phyloP scores from a whole-genome alignment of 2,797 vertebrate genomes.

The Steatocranus sp. region DNA sequence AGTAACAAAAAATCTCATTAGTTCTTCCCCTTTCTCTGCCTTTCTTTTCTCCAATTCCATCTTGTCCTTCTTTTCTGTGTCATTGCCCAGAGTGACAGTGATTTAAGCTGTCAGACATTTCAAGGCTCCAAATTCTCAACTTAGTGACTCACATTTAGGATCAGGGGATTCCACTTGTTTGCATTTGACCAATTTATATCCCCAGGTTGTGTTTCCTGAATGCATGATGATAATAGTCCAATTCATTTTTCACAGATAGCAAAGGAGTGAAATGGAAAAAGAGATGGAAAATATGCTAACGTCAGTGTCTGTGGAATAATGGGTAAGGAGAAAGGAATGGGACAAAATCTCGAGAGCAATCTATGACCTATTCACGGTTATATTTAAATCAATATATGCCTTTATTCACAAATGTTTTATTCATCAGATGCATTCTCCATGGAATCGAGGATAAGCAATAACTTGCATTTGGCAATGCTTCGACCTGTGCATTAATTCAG shows the following conservation, averaged over 20 bases:
- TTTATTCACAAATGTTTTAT: constrained; percentile 70
- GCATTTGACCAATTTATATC: constrained; percentile 47
- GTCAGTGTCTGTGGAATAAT: constrained; percentile 54
- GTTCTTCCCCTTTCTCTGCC: not conserved
- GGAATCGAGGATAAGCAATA: constrained; percentile 39
- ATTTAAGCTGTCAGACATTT: constrained; percentile 55
- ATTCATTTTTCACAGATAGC: constrained; percentile 35
- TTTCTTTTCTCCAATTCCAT: not conserved
- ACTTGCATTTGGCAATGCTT: constrained; percentile 35
- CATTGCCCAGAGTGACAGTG: constrained; percentile 38
- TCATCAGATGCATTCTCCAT: constrained; percentile 42
- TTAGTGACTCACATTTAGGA: constrained; percentile 50
- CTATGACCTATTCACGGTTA: constrained; percentile 51
- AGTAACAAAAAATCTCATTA: not conserved
- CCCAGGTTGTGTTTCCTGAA: constrained; percentile 20
- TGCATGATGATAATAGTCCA: constrained; percentile 30
- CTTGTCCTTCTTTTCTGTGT: not conserved
- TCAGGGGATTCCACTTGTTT: constrained; percentile 45
- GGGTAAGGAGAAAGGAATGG: constrained; percentile 13
- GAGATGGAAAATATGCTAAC: constrained; percentile 45
- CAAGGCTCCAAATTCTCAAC: constrained; percentile 38
- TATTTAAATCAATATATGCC: constrained; percentile 66
- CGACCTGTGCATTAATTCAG: constrained; percentile 44
- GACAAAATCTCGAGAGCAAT: constrained; percentile 57
- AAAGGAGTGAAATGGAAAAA: constrained; percentile 40